These are phyloP conservation scores for Champsocephalus gunnari DNA, from an alignment of 2,797 vertebrate genomes.

Conservation along the genomic window DNA sequence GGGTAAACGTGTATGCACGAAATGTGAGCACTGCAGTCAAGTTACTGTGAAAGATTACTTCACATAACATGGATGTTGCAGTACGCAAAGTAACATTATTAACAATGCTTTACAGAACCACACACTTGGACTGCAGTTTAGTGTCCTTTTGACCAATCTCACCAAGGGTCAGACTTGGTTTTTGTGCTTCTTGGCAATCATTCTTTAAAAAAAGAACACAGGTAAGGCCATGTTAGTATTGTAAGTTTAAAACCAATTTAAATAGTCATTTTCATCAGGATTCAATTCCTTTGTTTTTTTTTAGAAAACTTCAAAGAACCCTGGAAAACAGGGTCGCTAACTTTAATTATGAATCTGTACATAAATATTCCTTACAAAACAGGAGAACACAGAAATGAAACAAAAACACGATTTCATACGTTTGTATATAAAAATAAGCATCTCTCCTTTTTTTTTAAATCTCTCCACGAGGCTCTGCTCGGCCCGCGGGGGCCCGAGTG, in stretches of 20 bases:
- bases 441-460: slow-evolving; percentile 63
- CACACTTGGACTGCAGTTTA: slow-evolving; percentile 52
- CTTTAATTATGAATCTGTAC: slow-evolving; percentile 84
- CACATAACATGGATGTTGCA: slow-evolving; percentile 1
- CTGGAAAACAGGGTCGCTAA: slow-evolving; percentile 81
- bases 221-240: slow-evolving; percentile 81
- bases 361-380: slow-evolving; percentile 88
- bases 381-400: slow-evolving; percentile 74
- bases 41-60: slow-evolving; percentile 9
- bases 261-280: slow-evolving; percentile 66
- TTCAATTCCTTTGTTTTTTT: slow-evolving; percentile 68
- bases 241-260: slow-evolving; percentile 82
- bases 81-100: slow-evolving; percentile 23
- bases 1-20: slow-evolving; percentile 3
- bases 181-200: slow-evolving; percentile 79
- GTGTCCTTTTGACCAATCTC: slow-evolving; percentile 70
- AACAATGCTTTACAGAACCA: slow-evolving; percentile 27
- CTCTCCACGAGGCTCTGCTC: slow-evolving; percentile 36
- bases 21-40: slow-evolving; percentile 18
- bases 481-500: neutral
- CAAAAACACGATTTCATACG: slow-evolving; percentile 71
- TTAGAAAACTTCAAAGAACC: slow-evolving; percentile 82
- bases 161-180: slow-evolving; percentile 56
- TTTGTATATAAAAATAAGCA: slow-evolving; percentile 87
- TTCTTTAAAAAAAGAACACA: slow-evolving; percentile 73